Conservation (phyloP, 2,888 invertebrate species). For the Drosophila conformis region DNA sequence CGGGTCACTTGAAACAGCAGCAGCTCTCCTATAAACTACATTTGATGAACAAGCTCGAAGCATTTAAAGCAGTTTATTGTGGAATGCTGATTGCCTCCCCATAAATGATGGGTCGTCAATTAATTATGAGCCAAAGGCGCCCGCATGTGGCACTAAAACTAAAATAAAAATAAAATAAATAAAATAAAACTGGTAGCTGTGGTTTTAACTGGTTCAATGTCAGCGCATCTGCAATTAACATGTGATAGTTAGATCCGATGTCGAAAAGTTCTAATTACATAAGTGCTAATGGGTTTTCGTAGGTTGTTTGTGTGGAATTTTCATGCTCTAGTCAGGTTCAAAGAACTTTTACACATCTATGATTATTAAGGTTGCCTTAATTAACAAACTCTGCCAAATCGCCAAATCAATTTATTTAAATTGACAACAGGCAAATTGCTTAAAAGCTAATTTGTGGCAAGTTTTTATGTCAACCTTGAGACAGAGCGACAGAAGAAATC, state of each 20-base stretch:
- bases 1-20: slow-evolving; percentile 33
- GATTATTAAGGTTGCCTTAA: slow-evolving; percentile 34
- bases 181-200: slow-evolving; percentile 47
- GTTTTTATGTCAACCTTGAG: slow-evolving; percentile 47
- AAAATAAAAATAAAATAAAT: not conserved
- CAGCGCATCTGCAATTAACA: slow-evolving; percentile 59
- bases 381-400: slow-evolving; percentile 34
- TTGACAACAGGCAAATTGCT: slow-evolving; percentile 32
- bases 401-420: slow-evolving; percentile 54
- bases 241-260: slow-evolving; percentile 22
- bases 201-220: slow-evolving; percentile 48
- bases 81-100: slow-evolving; percentile 44
- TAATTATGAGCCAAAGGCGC: slow-evolving; percentile 56
- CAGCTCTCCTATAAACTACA: slow-evolving; percentile 31
- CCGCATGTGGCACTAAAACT: slow-evolving; percentile 45
- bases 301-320: slow-evolving; percentile 8
- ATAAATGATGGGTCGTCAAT: slow-evolving; percentile 49
- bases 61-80: slow-evolving; percentile 32
- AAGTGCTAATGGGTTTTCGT: slow-evolving; percentile 57
- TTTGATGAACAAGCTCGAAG: slow-evolving; percentile 38
- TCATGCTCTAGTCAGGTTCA: slow-evolving; percentile 42
- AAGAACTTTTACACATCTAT: slow-evolving; percentile 44
- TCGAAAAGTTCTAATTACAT: slow-evolving; percentile 61
- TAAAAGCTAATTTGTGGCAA: slow-evolving; percentile 47
- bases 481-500: slow-evolving; percentile 13